Conservation (phyloP, 2,888 invertebrate genomes). For the Shargacucullia verbasci region DNA sequence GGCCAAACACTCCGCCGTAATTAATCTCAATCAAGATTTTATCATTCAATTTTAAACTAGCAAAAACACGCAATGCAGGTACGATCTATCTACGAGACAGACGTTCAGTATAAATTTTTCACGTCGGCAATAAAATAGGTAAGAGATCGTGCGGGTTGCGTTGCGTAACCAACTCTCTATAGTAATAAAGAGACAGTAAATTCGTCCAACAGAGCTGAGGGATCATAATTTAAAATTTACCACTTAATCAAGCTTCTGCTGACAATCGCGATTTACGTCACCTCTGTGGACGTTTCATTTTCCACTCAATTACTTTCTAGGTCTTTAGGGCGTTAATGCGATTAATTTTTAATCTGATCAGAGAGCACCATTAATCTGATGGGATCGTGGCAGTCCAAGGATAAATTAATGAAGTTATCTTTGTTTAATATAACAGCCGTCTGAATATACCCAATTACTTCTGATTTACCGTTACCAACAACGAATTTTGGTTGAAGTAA, state of each 20-base stretch:
- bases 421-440: slow-evolving; percentile 60
- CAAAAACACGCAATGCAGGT: slow-evolving; percentile 65
- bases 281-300: slow-evolving; percentile 77
- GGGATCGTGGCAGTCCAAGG: slow-evolving; percentile 26
- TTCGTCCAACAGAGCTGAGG: slow-evolving; percentile 59
- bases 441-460: slow-evolving; percentile 62
- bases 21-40: slow-evolving; percentile 47
- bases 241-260: slow-evolving; percentile 83
- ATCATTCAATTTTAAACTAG: slow-evolving; percentile 40
- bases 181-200: slow-evolving; percentile 50
- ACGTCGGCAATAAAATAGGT: slow-evolving; percentile 61
- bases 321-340: slow-evolving; percentile 71
- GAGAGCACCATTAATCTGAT: slow-evolving; percentile 47
- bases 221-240: slow-evolving; percentile 85
- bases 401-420: slow-evolving; percentile 67
- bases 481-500: slow-evolving; percentile 52
- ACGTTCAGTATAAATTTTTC: slow-evolving; percentile 62
- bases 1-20: slow-evolving; percentile 33
- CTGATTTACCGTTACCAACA: slow-evolving; percentile 65
- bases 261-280: slow-evolving; percentile 82
- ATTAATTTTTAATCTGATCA: slow-evolving; percentile 83
- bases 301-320: slow-evolving; percentile 77
- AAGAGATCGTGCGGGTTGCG: slow-evolving; percentile 28
- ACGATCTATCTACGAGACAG: slow-evolving; percentile 54
- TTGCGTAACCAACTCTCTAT: slow-evolving; percentile 31